Evolutionary conservation across 2,113 vertebrate genomes (phyloP), one percentile per base, ranked within the genome.

Genomic region (Anguilla japonica): DNA sequence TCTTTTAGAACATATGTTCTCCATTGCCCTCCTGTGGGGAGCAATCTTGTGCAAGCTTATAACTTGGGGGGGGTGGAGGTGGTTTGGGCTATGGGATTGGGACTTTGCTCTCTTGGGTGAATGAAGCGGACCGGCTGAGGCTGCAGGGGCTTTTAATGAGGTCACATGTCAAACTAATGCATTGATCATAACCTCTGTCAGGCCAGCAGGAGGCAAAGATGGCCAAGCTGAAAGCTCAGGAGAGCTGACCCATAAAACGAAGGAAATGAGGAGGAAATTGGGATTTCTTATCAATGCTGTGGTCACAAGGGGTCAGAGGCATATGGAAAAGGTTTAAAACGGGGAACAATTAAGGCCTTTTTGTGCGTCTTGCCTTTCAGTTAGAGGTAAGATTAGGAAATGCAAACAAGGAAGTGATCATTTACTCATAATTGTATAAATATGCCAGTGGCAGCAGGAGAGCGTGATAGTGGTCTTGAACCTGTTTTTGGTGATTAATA

Each of bases 1-100:
- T 82, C 41, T 50, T 53, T 82, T 26, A 34, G 15, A 40, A 87
- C 86, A 56, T n/a, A 41, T 87, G 81, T 40, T 71, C 29, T 29
- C 2, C 57, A 82, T 82, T 8, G n/a, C 40, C 41, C 43, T 83
- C 81, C 41, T 15, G 18, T 83, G 57, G 41, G 81, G 11, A 53
- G n/a, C 60, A 20, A 6, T 67, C 56, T 67, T 57, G 85, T 41
- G 39, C 18, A 40, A 39, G 40, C 16, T 86, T 50, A 20, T 84
- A 41, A 84, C 60, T 60, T 46, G 29, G 39, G 79, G 22, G 53
- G 53, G 60, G 18, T 67, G 60, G 60, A 67, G 22, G 18, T 26
- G 29, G 20, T 18, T 6, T 6, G n/a, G 63, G 80, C 80, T 8
- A 81, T 1, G 41, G 40, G 13, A 26, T 20, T 1, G n/a, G 75